Conservation (phyloP, 2,797 vertebrate genomes). For the Podarcis siculus region DNA sequence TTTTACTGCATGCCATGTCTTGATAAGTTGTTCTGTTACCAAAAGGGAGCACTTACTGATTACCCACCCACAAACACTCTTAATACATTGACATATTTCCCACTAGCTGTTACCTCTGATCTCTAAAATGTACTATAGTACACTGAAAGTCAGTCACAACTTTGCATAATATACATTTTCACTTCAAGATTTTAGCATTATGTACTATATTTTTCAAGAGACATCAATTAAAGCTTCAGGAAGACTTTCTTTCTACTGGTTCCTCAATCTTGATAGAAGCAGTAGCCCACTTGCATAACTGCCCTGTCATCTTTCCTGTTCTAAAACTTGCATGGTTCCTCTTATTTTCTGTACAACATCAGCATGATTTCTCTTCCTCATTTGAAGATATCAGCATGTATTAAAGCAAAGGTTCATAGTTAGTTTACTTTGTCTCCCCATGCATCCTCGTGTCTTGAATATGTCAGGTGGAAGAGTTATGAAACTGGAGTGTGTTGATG, state of each 20-base stretch:
- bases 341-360: conserved; percentile 61
- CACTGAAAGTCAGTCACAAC: neutral
- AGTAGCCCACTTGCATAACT: conserved; percentile 1
- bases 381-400: conserved; percentile 24
- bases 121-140: no score
- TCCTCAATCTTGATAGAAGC: conserved; percentile 37
- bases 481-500: no score
- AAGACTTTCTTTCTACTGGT: conserved; percentile 45
- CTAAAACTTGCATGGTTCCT: conserved; percentile 66
- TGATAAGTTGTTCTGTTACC: neutral
- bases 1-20: neutral
- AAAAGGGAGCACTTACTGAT: neutral
- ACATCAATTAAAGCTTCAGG: conserved; percentile 14
- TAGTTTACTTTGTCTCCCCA: neutral
- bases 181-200: neutral
- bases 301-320: conserved; percentile 52
- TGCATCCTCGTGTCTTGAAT: no score
- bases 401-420: conserved; percentile 12
- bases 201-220: conserved; percentile 7
- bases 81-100: neutral
- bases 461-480: no score
- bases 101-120: no score
- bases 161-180: neutral
- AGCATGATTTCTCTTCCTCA: conserved; percentile 71
- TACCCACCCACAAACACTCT: neutral